A percentile compares a stretch with the other conserved stretches of the same genome.
Conservation (phyloP, 1,140 invertebrate species). For the Ceratoteleas bidentatus region DNA sequence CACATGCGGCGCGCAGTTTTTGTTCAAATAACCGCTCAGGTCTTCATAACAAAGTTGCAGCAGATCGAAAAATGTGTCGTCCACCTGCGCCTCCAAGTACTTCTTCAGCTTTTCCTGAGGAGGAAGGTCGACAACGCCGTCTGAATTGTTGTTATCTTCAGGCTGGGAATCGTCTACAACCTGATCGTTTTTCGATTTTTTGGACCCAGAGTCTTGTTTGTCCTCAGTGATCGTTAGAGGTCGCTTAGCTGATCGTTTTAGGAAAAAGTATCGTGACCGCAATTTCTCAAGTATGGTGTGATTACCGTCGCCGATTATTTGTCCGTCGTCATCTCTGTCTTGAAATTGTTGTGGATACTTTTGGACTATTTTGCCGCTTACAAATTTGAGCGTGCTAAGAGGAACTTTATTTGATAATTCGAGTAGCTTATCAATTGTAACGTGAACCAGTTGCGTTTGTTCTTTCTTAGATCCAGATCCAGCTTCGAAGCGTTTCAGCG, state of each 20-base stretch:
- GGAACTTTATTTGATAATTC: constrained; percentile 13
- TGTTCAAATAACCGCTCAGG: constrained; percentile 9
- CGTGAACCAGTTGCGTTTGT: constrained; percentile 3
- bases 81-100: neutral
- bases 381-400: neutral
- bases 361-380: constrained; percentile 3
- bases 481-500: constrained; percentile 1
- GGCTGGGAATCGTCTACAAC: constrained; percentile 1
- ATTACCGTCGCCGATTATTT: constrained; percentile 23
- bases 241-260: neutral
- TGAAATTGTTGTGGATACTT: constrained; percentile 12
- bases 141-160: constrained; percentile 8
- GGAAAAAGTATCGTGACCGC: constrained; percentile 12
- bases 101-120: constrained; percentile 12
- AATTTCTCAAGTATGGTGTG: constrained; percentile 20
- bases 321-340: constrained; percentile 18
- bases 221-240: neutral
- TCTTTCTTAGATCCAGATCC: constrained; percentile 8
- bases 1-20: constrained; percentile 2
- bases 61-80: constrained; percentile 22
- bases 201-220: neutral
- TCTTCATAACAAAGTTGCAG: constrained; percentile 15
- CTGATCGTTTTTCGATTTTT: constrained; percentile 7
- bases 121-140: constrained; percentile 1
- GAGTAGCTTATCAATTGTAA: constrained; percentile 8